Percentiles rank a stretch among this genome's conserved stretches.
phyloP scores from a whole-genome alignment of 2,888 invertebrate genomes.

The Apomyelois bistriatella region DNA sequence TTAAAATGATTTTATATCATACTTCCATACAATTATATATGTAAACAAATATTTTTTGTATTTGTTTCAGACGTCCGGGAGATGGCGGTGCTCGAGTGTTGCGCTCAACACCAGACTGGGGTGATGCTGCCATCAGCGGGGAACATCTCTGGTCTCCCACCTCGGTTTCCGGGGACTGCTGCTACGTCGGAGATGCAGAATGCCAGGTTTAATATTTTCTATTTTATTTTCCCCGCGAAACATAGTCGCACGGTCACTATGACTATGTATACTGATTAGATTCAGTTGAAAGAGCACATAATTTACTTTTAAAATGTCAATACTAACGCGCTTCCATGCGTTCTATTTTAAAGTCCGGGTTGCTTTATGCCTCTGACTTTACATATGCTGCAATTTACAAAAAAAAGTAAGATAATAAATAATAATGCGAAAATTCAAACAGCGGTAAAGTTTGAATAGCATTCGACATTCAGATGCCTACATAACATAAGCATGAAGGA shows the following conservation, averaged over 20 bases:
- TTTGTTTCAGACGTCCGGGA: conserved; percentile 49
- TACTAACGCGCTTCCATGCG: no score
- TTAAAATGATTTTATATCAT: no score
- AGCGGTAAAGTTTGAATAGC: not conserved
- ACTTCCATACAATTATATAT: no score
- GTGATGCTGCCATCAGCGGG: conserved; percentile 91
- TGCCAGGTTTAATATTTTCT: conserved; percentile 84
- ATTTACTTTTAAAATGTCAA: no score
- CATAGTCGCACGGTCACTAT: no score
- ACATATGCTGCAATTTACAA: no score
- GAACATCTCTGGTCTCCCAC: conserved; percentile 97
- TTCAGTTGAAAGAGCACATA: no score
- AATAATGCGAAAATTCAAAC: not conserved
- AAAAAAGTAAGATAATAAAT: not conserved
- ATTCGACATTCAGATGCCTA: not conserved
- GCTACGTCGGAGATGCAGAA: conserved; percentile 93
- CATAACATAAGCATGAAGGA: not conserved
- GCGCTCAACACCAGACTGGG: conserved; percentile 93
- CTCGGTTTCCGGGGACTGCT: conserved; percentile 95
- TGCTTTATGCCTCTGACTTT: no score
- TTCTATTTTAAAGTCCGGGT: no score
- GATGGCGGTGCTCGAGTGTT: conserved; percentile 77
- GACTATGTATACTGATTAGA: no score
- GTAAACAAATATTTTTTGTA: no score
- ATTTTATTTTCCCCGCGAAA: not conserved